Percentiles rank a stretch among this genome's conserved stretches.
phyloP scores from a whole-genome alignment of 2,797 vertebrate species.

The Ctenopoma kingsleyae region DNA sequence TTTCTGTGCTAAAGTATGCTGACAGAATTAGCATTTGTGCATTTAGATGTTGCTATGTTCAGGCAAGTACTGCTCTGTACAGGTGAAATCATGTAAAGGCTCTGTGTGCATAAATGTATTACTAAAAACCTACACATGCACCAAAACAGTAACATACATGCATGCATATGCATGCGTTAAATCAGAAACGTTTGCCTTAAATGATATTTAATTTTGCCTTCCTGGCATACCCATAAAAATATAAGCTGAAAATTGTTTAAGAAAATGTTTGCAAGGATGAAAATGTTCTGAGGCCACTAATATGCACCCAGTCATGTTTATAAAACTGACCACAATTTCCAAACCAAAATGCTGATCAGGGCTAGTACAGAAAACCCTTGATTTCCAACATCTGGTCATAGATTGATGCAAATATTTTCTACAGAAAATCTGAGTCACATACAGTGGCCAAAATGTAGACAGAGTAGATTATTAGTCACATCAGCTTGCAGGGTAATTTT shows the following conservation, averaged over 20 bases:
- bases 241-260: constrained; percentile 19
- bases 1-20: constrained; percentile 33
- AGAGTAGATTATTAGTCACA: constrained; percentile 7
- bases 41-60: constrained; percentile 34
- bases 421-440: not conserved
- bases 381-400: not conserved
- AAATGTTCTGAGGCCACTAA: not conserved
- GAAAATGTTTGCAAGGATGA: not conserved
- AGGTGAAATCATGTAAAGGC: constrained; percentile 24
- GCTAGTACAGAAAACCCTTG: not conserved
- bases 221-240: constrained; percentile 9
- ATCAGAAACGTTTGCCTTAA: constrained; percentile 39
- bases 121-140: constrained; percentile 25
- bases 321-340: constrained; percentile 31
- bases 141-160: constrained; percentile 12
- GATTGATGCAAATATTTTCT: not conserved
- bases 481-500: constrained; percentile 11
- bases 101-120: constrained; percentile 10
- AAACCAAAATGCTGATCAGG: constrained; percentile 12
- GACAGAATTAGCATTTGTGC: constrained; percentile 17
- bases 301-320: not conserved
- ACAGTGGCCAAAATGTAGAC: not conserved
- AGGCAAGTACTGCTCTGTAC: constrained; percentile 9
- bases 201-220: constrained; percentile 25
- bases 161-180: not conserved